Conservation (phyloP, 2,888 invertebrate species). For the Periphyllus acericola region DNA sequence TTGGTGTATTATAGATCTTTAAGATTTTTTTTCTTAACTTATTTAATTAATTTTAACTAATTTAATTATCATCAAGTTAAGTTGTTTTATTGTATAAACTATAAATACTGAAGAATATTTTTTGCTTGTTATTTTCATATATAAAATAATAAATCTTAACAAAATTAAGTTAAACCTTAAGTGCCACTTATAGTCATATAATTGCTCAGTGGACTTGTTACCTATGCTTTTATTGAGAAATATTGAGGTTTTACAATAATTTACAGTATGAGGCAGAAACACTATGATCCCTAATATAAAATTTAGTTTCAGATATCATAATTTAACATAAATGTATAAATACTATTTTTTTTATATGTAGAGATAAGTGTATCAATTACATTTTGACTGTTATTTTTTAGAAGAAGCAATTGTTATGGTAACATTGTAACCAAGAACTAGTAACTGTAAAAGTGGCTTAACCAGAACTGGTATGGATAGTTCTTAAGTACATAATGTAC, state of each 20-base stretch:
- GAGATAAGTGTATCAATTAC: too few species aligned
- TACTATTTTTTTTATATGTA: too few species aligned
- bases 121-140: conserved; percentile 22
- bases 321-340: too few species aligned
- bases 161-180: not conserved
- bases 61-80: conserved; percentile 1
- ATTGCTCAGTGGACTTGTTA: not conserved
- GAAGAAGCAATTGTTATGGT: too few species aligned
- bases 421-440: too few species aligned
- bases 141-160: conserved; percentile 1
- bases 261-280: not conserved
- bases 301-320: too few species aligned
- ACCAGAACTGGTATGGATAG: too few species aligned
- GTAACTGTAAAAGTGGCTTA: too few species aligned
- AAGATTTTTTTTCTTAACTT: not conserved
- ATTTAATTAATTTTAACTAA: conserved; percentile 6
- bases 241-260: not conserved
- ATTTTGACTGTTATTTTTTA: too few species aligned
- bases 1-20: not conserved
- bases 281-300: too few species aligned
- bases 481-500: too few species aligned
- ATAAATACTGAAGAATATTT: conserved; percentile 5
- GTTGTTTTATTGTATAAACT: conserved; percentile 24
- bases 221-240: not conserved
- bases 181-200: conserved; percentile 15